Conservation (phyloP, 2,888 invertebrate genomes). For the Ochropleura leucogaster region DNA sequence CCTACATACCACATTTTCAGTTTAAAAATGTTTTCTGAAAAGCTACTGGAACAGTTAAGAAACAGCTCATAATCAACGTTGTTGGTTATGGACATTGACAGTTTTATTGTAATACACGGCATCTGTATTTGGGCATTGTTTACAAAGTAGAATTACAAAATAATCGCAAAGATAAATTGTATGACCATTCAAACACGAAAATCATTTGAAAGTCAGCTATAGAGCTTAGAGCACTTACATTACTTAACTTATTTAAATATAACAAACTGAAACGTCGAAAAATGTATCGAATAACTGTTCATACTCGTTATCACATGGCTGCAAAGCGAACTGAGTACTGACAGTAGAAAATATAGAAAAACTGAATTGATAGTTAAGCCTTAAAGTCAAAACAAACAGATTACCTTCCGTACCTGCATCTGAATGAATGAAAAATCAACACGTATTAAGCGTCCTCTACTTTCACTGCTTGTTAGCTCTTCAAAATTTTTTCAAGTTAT, state of each 20-base stretch:
- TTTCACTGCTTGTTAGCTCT: constrained; percentile 14
- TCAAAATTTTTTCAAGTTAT: constrained; percentile 22
- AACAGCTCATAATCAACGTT: background rate
- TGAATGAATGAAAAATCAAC: constrained; percentile 8
- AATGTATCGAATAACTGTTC: background rate
- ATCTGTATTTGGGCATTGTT: background rate
- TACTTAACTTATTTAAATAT: background rate
- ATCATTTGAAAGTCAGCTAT: background rate
- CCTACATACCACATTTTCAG: too few species aligned
- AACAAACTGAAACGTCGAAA: background rate
- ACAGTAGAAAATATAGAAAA: background rate
- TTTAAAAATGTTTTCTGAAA: background rate
- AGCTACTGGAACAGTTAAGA: background rate
- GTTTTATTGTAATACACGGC: background rate
- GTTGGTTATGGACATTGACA: background rate
- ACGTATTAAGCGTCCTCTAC: background rate
- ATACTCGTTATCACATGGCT: background rate
- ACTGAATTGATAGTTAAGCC: constrained; percentile 12
- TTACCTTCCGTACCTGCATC: constrained; percentile 1
- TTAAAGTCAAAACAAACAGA: constrained; percentile 12
- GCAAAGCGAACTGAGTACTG: background rate
- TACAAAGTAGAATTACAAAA: background rate
- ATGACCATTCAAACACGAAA: background rate
- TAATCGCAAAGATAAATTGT: background rate
- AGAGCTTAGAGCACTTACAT: background rate